These are phyloP conservation scores for Neodon shergylaensis DNA, from an alignment of 2,113 vertebrate genomes.

Conservation along the genomic window DNA sequence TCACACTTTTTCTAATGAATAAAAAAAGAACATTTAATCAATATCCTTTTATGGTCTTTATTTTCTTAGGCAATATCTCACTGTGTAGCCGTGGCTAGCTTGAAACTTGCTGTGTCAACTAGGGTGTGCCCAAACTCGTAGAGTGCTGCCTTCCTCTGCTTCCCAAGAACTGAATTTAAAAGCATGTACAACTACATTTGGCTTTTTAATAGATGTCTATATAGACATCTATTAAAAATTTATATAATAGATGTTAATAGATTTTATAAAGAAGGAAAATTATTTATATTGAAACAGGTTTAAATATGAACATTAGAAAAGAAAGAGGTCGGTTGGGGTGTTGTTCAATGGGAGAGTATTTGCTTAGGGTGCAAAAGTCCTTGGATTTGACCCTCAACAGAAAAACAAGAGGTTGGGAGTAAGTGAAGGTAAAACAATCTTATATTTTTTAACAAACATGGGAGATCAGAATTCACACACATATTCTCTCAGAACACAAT, in stretches of 20 bases:
- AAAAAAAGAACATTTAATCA: background rate
- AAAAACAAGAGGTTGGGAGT: background rate
- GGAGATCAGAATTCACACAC: constrained; percentile 10
- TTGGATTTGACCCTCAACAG: background rate
- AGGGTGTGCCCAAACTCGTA: background rate
- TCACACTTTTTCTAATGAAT: background rate
- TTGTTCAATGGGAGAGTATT: background rate
- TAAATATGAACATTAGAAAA: background rate
- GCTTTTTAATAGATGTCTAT: background rate
- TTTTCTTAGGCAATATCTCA: background rate
- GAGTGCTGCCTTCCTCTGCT: background rate
- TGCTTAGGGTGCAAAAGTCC: background rate
- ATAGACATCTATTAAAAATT: background rate
- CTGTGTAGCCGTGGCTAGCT: background rate
- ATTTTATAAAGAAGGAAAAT: background rate
- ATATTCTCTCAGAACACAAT: background rate
- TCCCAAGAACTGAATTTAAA: background rate
- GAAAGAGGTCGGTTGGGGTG: background rate
- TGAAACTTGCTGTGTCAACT: background rate
- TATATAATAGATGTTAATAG: background rate
- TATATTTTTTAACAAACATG: constrained; percentile 14
- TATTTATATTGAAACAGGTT: background rate
- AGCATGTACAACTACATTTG: background rate
- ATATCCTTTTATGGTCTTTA: background rate
- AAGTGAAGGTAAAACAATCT: constrained; percentile 15